Base-by-base conservation (phyloP, 2,113 vertebrate species). In the Crocuta crocuta region DNA sequence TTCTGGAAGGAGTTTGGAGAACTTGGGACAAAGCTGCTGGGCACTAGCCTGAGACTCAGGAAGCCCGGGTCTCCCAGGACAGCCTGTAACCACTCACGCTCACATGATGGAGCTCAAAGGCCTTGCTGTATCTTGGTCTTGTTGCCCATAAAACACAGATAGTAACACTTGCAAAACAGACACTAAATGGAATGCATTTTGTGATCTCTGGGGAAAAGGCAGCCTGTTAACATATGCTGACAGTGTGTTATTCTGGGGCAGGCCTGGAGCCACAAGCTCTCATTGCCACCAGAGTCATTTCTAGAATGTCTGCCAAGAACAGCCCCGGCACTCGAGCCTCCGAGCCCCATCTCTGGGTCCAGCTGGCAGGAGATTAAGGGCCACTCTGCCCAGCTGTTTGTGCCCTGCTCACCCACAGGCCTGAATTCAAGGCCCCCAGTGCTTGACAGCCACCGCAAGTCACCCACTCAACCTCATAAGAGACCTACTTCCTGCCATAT, bases 281-380 rank as follows among this genome's bases (percentile, higher is more conserved):
- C 48, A 2, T 48, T 31, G 66, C 97, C 95, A 97, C 97, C 94
- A 88, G 94, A 79, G 83, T 89, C 3, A 80, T 61, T 94, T 85
- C 24, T 39, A 19, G 70, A 89, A 66, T 28, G 19, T 12, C 26
- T 82, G 97, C 97, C 97, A 95, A 88, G 88, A 92, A 53, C 58
- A 35, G 84, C 65, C 71, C 17, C 7, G 79, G 80, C 65, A 4
- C 55, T 85, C 50, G 61, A 66, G 88, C 58, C 84, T 91, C 97
- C 53, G 16, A 63, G 86, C 71, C 23, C 50, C 2, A 0, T 68
- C 35, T 53, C 63, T 50, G 63, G 66, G 79, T 95, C 96, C 95
- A 94, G 92, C 94, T 97, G 97, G 98, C 97, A 76, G 0, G 68
- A 93, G 86, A 96, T 96, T 43, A 96, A 98, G 96, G 94, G 94